Evolutionary conservation across 2,888 invertebrate genomes (phyloP).

Genomic region (Byasa hedistus): DNA sequence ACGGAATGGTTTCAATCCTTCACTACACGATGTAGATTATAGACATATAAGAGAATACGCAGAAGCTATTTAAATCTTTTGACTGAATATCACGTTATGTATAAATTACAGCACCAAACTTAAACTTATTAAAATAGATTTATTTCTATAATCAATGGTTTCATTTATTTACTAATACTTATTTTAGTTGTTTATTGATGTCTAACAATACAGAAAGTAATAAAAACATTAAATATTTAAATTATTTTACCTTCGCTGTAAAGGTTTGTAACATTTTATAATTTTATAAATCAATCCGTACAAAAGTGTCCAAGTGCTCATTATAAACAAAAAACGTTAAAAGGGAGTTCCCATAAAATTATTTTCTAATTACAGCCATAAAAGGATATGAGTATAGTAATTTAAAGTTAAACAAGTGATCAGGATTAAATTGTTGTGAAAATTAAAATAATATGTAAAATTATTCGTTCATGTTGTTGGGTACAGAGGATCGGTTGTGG

Average conservation of each 20-base stretch:
- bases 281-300: conserved; percentile 16
- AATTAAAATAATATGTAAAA: not conserved
- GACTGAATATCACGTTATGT: not conserved
- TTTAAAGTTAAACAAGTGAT: conserved; percentile 16
- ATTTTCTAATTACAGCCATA: conserved; percentile 27
- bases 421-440: conserved; percentile 4
- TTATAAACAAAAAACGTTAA: not conserved
- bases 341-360: conserved; percentile 6
- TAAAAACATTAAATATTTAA: not conserved
- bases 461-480: conserved; percentile 5
- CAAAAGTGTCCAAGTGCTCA: conserved; percentile 13
- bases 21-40: not conserved
- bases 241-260: not conserved
- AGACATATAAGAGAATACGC: not conserved
- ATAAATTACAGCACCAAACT: conserved; percentile 25
- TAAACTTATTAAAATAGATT: conserved; percentile 13
- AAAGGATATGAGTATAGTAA: conserved; percentile 21
- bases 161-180: not conserved
- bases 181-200: not conserved
- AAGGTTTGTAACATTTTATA: conserved; percentile 2
- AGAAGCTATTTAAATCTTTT: not conserved
- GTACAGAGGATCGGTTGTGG: conserved; percentile 15
- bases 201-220: not conserved
- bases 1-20: conserved; percentile 9
- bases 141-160: conserved; percentile 4